Evolutionary conservation across 2,113 vertebrate genomes (phyloP).

Genomic region (Australoheros scitulus): DNA sequence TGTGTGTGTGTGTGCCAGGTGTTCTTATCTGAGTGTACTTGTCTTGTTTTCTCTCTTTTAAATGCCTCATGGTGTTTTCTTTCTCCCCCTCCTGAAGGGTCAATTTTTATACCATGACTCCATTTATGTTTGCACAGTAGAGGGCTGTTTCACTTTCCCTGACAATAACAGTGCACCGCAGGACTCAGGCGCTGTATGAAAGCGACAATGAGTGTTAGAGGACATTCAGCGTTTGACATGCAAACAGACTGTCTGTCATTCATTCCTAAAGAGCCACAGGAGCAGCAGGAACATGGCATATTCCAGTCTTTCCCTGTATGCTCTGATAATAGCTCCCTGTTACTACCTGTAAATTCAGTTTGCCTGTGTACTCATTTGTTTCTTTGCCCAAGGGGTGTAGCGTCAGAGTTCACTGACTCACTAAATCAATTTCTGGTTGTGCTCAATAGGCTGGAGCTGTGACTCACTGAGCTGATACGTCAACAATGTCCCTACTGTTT

Average conservation of each 20-base stretch:
- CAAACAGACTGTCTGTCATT: neutral
- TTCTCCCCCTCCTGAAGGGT: neutral
- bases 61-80: neutral
- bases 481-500: neutral
- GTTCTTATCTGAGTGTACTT: neutral
- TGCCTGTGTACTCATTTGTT: neutral
- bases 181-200: neutral
- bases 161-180: neutral
- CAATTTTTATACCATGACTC: neutral
- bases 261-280: neutral
- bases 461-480: constrained; percentile 9
- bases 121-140: constrained; percentile 3
- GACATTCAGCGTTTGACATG: neutral
- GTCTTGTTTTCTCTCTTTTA: neutral
- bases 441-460: neutral
- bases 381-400: constrained; percentile 44
- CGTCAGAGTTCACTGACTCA: neutral
- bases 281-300: neutral
- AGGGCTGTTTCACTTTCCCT: neutral
- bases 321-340: neutral
- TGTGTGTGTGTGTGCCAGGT: constrained; percentile 10
- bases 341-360: neutral
- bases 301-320: neutral
- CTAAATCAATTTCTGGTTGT: neutral
- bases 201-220: neutral